Percentiles rank a stretch among this genome's conserved stretches.
phyloP scores from a whole-genome alignment of 2,113 vertebrate genomes.

The Melanocharis versteri region DNA sequence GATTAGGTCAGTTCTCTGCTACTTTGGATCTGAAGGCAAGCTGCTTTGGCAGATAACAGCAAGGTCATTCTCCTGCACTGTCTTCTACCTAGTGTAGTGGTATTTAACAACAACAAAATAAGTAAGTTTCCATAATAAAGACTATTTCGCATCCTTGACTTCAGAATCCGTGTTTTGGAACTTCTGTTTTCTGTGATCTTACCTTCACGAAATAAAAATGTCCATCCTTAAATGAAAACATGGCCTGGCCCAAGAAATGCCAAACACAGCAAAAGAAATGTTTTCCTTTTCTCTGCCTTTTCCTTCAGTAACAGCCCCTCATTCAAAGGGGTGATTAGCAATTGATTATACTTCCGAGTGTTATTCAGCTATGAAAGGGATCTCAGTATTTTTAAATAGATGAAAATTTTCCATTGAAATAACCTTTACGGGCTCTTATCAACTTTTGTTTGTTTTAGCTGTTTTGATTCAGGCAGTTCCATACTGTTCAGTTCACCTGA shows the following conservation, averaged over 20 bases:
- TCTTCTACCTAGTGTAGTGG: not conserved
- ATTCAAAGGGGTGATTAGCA: not conserved
- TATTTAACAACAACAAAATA: not conserved
- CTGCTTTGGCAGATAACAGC: not conserved
- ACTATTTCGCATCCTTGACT: not conserved
- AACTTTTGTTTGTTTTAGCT: not conserved
- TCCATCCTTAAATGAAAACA: not conserved
- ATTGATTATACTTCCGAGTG: not conserved
- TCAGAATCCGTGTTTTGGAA: not conserved
- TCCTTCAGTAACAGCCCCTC: not conserved
- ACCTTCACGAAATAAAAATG: not conserved
- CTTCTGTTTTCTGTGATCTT: not conserved
- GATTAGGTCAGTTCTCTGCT: not conserved
- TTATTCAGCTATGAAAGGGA: not conserved
- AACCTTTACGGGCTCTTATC: not conserved
- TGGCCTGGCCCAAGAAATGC: not conserved
- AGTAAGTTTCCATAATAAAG: not conserved
- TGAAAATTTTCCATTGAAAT: not conserved
- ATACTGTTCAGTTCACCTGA: not conserved
- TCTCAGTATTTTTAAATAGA: not conserved
- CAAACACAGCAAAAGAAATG: slow-evolving; percentile 10
- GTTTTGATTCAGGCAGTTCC: not conserved
- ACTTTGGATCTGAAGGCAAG: not conserved
- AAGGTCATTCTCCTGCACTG: not conserved
- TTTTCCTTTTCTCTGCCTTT: slow-evolving; percentile 27